Conservation (phyloP, 2,888 invertebrate species). For the Parnassius apollo region DNA sequence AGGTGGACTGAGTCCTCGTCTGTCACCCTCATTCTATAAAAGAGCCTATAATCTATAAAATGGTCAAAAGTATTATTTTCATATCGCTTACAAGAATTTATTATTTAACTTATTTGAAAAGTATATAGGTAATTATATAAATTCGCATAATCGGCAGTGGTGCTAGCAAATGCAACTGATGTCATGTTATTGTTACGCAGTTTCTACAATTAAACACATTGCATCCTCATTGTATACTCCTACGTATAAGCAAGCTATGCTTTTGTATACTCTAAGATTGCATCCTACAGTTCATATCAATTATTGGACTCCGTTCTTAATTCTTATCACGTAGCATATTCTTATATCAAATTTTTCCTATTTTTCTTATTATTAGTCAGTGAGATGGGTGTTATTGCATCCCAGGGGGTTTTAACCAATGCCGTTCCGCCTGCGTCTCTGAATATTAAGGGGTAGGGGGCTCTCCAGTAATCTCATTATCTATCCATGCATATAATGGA, state of each 20-base stretch:
- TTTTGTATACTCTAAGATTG: too few relatives aligned
- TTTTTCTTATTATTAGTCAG: too few relatives aligned
- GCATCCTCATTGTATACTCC: background rate
- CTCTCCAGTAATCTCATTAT: slow-evolving; percentile 9
- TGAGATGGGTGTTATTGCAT: background rate
- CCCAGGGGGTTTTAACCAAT: slow-evolving; percentile 2
- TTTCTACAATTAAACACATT: background rate
- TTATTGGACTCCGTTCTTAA: slow-evolving; percentile 8
- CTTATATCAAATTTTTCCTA: background rate
- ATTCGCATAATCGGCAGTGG: background rate
- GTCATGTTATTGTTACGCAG: background rate
- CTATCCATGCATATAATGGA: slow-evolving; percentile 2
- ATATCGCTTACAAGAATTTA: background rate
- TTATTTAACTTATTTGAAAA: background rate
- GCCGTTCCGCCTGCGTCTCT: background rate
- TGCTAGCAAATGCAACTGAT: background rate
- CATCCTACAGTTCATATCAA: background rate
- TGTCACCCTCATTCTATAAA: too few relatives aligned
- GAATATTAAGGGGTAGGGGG: slow-evolving; percentile 12
- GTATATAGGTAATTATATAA: background rate
- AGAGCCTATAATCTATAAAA: background rate
- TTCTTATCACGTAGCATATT: background rate
- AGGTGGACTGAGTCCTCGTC: too few relatives aligned
- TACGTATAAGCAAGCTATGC: too few relatives aligned
- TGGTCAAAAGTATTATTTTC: background rate